A percentile compares a stretch with the other conserved stretches of the same genome.
Evolutionary conservation across 2,113 vertebrate genomes (phyloP).

Genomic region (Rhabdomys dilectus): DNA sequence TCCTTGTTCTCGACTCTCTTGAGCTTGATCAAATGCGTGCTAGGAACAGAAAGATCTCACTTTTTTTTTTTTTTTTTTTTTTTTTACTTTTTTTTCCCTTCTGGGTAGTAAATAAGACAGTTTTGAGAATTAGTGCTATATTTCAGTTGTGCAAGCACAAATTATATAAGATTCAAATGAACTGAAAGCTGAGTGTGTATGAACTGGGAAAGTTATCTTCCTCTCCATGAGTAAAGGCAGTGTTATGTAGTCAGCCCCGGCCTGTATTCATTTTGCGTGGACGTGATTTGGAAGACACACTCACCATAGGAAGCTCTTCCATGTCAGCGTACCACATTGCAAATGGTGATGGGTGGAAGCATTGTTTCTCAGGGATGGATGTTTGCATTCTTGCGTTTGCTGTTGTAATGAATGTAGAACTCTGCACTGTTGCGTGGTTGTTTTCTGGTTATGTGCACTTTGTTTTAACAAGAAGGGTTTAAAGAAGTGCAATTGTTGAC

Average conservation of each 20-base stretch:
- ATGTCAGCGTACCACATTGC: not conserved
- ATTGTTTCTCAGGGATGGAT: not conserved
- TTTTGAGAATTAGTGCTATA: slow-evolving; percentile 29
- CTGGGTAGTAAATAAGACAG: slow-evolving; percentile 22
- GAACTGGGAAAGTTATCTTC: not conserved
- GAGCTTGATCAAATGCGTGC: slow-evolving; percentile 50
- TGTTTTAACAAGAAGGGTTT: slow-evolving; percentile 23
- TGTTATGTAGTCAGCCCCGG: not conserved
- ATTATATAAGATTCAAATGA: slow-evolving; percentile 50
- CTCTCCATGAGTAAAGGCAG: not conserved
- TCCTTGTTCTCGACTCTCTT: not conserved
- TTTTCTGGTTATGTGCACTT: slow-evolving; percentile 38
- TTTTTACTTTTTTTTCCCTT: not conserved
- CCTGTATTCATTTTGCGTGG: slow-evolving; percentile 6
- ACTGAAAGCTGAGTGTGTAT: not conserved
- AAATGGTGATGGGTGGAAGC: not conserved
- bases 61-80: not conserved
- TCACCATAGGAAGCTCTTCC: not conserved
- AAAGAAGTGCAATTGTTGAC: not conserved
- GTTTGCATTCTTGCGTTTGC: not conserved
- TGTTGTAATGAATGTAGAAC: not conserved
- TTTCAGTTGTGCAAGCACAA: slow-evolving; percentile 34
- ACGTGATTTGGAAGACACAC: not conserved
- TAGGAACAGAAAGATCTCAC: slow-evolving; percentile 46
- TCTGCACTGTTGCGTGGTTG: not conserved